phyloP scores from a whole-genome alignment of 2,888 invertebrate species.

The Myopa tessellatipennis region DNA sequence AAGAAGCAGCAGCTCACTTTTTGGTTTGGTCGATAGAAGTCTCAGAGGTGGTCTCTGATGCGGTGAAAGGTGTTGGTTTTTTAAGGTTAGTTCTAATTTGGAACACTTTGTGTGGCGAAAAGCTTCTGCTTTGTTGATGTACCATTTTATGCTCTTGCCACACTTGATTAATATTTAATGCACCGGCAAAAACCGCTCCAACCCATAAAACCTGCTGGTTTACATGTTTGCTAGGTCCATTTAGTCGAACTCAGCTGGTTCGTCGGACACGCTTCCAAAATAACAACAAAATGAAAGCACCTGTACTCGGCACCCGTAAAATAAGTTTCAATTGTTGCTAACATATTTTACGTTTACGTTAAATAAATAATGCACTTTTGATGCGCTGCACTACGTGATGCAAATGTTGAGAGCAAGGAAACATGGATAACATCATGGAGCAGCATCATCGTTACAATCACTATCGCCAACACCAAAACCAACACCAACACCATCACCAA shows the following conservation, averaged over 20 bases:
- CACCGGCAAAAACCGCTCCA: neutral
- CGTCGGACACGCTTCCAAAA: conserved; percentile 23
- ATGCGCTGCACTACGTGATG: conserved; percentile 22
- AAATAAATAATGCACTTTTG: conserved; percentile 43
- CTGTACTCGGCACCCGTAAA: conserved; percentile 1
- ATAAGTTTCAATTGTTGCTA: conserved; percentile 9
- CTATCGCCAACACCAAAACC: neutral
- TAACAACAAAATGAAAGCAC: conserved; percentile 1
- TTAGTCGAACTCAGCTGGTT: conserved; percentile 26
- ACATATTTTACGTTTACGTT: conserved; percentile 38
- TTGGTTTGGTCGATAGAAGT: too few relatives aligned
- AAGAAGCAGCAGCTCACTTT: too few relatives aligned
- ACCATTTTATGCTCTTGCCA: neutral
- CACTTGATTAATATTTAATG: conserved; percentile 23
- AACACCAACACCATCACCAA: neutral
- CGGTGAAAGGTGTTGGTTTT: too few relatives aligned
- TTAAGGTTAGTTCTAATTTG: too few relatives aligned
- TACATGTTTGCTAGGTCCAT: neutral
- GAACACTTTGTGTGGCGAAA: too few relatives aligned
- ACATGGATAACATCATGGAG: neutral
- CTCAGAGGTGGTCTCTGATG: too few relatives aligned
- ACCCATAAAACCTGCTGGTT: neutral
- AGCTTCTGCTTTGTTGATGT: too few relatives aligned
- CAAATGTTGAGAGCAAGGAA: neutral
- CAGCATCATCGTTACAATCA: neutral